Evolutionary conservation across 2,888 invertebrate genomes (phyloP).

Genomic region (Leucoma salicis): DNA sequence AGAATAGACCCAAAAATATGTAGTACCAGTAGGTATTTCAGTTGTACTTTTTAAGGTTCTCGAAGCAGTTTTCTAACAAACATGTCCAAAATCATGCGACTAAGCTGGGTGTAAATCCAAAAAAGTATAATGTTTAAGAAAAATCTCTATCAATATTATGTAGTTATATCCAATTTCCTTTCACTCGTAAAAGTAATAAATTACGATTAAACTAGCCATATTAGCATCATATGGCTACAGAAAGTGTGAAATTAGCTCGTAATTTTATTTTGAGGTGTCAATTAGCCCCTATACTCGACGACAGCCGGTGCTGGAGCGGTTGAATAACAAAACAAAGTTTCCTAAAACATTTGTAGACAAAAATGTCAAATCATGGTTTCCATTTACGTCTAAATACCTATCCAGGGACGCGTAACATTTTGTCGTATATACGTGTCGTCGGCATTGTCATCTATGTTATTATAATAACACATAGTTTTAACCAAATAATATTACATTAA

Average conservation of each 20-base stretch:
- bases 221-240: slow-evolving; percentile 45
- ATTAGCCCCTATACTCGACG: slow-evolving; percentile 53
- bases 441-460: no score
- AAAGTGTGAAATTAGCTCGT: slow-evolving; percentile 71
- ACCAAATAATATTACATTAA: no score
- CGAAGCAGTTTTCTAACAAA: no score
- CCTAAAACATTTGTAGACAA: slow-evolving; percentile 71
- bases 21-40: no score
- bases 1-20: no score
- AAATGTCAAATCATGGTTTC: slow-evolving; percentile 76
- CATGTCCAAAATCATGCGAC: no score
- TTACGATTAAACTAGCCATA: slow-evolving; percentile 45
- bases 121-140: no score
- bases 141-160: no score
- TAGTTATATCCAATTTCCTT: slow-evolving; percentile 42
- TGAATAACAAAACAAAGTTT: slow-evolving; percentile 61
- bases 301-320: slow-evolving; percentile 42
- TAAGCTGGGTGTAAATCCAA: no score
- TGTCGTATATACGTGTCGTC: no score
- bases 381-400: slow-evolving; percentile 67
- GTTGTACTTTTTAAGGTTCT: no score
- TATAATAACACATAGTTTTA: no score
- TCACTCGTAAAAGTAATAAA: slow-evolving; percentile 46
- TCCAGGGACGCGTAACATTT: slow-evolving; percentile 51
- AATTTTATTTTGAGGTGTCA: slow-evolving; percentile 68